Conservation (phyloP, 2,113 vertebrate species). For the Mesoclemmys tuberculata region DNA sequence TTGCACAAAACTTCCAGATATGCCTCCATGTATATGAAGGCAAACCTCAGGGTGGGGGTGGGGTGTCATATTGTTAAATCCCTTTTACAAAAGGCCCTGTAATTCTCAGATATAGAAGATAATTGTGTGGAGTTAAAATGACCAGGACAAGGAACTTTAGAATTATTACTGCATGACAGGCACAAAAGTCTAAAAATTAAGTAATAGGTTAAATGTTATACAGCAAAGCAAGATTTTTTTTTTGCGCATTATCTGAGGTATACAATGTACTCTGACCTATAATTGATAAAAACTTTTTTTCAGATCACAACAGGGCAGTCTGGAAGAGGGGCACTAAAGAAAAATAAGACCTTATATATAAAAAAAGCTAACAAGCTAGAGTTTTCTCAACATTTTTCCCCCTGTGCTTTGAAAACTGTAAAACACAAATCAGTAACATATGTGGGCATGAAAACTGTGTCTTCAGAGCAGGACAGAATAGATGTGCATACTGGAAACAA, state of each 20-base stretch:
- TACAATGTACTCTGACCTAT: slow-evolving; percentile 51
- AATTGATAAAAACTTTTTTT: slow-evolving; percentile 44
- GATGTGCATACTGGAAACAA: not conserved
- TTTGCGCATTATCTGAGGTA: slow-evolving; percentile 31
- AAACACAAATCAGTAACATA: slow-evolving; percentile 32
- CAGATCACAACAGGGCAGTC: not conserved
- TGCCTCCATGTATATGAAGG: not conserved
- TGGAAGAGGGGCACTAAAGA: slow-evolving; percentile 21
- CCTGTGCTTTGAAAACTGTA: slow-evolving; percentile 41
- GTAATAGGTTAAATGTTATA: slow-evolving; percentile 9
- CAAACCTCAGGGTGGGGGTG: not conserved
- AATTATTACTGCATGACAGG: slow-evolving; percentile 16
- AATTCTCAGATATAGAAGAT: not conserved
- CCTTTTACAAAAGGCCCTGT: not conserved
- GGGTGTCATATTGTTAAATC: not conserved
- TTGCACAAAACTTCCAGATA: not conserved
- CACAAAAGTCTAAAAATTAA: slow-evolving; percentile 41
- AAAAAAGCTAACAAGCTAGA: not conserved
- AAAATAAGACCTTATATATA: not conserved
- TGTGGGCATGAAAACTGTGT: not conserved
- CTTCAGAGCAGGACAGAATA: not conserved
- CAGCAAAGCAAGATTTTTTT: slow-evolving; percentile 40
- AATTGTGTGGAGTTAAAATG: not conserved
- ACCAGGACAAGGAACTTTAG: not conserved
- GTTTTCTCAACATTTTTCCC: slow-evolving; percentile 12